Conservation (phyloP, 2,888 invertebrate genomes). For the Trachelus troglodyta region DNA sequence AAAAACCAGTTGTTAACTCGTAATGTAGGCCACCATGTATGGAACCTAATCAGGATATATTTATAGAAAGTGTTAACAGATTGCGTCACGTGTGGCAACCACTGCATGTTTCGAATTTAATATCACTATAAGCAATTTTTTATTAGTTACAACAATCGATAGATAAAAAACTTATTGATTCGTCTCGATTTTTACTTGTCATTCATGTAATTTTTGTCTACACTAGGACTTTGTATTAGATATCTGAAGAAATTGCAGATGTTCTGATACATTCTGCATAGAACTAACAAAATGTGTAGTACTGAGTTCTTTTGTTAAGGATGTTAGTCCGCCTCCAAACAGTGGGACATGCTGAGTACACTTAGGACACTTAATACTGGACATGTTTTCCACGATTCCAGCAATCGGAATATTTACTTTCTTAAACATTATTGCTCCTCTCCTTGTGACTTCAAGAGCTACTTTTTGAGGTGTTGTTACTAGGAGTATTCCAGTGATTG, state of each 20-base stretch:
- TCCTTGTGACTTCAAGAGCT: constrained; percentile 85
- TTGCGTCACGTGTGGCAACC: too few species aligned
- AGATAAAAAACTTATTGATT: too few species aligned
- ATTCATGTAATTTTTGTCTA: too few species aligned
- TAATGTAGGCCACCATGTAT: too few species aligned
- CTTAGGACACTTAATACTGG: constrained; percentile 79
- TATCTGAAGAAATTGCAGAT: background rate
- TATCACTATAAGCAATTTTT: too few species aligned
- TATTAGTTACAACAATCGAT: too few species aligned
- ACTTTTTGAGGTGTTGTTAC: constrained; percentile 94
- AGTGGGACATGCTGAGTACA: constrained; percentile 80
- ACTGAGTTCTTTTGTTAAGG: constrained; percentile 75
- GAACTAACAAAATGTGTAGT: constrained; percentile 19
- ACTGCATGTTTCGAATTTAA: too few species aligned
- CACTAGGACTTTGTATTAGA: too few species aligned
- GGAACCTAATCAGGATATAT: too few species aligned
- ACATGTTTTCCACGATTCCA: constrained; percentile 95
- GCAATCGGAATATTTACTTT: constrained; percentile 85
- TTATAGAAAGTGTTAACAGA: too few species aligned
- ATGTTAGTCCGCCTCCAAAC: constrained; percentile 77
- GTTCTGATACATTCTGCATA: background rate
- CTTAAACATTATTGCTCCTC: constrained; percentile 89
- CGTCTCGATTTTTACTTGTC: too few species aligned
- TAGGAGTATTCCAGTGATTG: constrained; percentile 86
- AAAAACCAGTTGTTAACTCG: too few species aligned